Evolutionary conservation across 2,797 vertebrate genomes (phyloP), one percentile per base, ranked within the genome.

Genomic region (Fistularia commersonii): DNA sequence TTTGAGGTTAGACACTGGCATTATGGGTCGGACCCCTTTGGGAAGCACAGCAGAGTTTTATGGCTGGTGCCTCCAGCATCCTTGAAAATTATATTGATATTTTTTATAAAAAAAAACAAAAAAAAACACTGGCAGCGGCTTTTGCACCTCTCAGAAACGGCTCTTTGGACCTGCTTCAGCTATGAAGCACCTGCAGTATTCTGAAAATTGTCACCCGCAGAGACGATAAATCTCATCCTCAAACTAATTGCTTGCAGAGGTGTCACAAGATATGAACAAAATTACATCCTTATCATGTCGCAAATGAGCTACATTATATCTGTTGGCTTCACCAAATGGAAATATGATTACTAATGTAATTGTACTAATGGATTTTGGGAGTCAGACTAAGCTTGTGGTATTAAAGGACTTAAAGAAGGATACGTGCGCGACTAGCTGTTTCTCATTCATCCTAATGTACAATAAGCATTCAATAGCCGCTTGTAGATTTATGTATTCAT

Each of bases 1-100:
- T 59, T 5, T 51, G 48, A 69, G 66, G 66, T 59, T 52, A 51
- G 55, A 74, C 32, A 11, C 64, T 69, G 54, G 69, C 64, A 75
- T 72, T 73, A 61, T 47, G 38, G 46, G 15, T 50, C 39, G 41
- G 54, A 55, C 72, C 66, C 61, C 61, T 50, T 36, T 49, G 63
- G 73, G 78, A 71, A 64, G 49, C 48, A 32, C 37, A 31, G 0
- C 45, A 15, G 38, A 76, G 69, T 45, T 66, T 64, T 56, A 49
- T 11, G 15, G 32, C 38, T 14, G 13, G 51, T 34, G 13, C 36
- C 57, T 51, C 46, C 15, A 43, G 54, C 35, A 64, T 49, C 57
- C 33, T 13, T 2, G 23, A 58, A 80, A 69, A 66, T 63, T 23
- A 41, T 68, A 61, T 63, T 63, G 45, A 57, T 75, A 47, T 72